Evolutionary conservation across 2,113 vertebrate species (phyloP).

Genomic region (Hucho hucho): DNA sequence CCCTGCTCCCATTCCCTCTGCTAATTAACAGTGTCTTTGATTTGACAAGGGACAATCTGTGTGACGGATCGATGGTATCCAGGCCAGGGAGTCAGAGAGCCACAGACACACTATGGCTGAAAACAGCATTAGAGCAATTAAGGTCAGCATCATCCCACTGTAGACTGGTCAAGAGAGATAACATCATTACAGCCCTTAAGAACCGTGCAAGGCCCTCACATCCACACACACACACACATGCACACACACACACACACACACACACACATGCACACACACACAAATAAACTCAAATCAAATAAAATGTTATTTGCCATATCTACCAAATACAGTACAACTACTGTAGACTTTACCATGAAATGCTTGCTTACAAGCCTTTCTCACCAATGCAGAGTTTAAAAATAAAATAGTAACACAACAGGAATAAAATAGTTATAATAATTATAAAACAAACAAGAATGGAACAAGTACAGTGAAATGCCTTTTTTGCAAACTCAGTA

Average conservation of each 20-base stretch:
- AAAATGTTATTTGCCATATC: no score
- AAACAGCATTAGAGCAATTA: slow-evolving; percentile 69
- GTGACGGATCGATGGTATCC: slow-evolving; percentile 36
- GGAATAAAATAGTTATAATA: no score
- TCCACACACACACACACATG: not conserved
- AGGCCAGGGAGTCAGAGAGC: slow-evolving; percentile 5
- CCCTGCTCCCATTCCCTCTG: not conserved
- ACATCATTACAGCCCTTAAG: slow-evolving; percentile 46
- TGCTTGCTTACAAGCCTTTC: no score
- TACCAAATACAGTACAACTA: no score
- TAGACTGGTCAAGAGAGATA: slow-evolving; percentile 60
- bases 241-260: not conserved
- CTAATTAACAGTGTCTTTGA: slow-evolving; percentile 23
- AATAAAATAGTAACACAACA: no score
- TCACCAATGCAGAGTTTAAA: no score
- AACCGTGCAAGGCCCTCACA: no score
- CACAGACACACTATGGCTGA: slow-evolving; percentile 33
- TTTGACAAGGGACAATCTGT: slow-evolving; percentile 19
- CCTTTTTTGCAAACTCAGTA: no score
- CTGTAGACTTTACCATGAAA: no score
- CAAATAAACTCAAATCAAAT: no score
- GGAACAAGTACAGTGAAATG: no score
- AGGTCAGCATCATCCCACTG: slow-evolving; percentile 60
- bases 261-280: slow-evolving; percentile 4
- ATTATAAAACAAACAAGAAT: no score